Evolutionary conservation across 2,113 vertebrate species (phyloP).

Genomic region (Trichechus manatus): DNA sequence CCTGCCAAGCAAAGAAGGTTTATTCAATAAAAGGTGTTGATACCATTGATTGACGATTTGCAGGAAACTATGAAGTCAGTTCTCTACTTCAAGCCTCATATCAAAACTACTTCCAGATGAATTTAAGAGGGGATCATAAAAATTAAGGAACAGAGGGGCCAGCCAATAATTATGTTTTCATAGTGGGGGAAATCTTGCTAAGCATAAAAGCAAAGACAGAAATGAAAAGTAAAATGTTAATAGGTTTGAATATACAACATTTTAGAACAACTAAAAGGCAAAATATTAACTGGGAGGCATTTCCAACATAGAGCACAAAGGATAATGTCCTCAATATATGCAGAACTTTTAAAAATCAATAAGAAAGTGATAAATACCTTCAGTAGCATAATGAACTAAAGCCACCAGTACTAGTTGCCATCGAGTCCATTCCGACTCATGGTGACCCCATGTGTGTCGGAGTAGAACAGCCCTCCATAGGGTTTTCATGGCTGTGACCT

Average conservation of each 20-base stretch:
- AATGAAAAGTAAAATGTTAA: background rate
- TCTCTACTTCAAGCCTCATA: background rate
- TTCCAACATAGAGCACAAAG: background rate
- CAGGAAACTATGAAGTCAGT: conserved; percentile 13
- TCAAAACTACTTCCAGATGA: conserved; percentile 22
- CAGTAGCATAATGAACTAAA: conserved; percentile 27
- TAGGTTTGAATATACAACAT: conserved; percentile 21
- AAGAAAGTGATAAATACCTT: conserved; percentile 19
- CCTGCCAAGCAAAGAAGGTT: background rate
- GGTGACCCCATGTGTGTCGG: background rate
- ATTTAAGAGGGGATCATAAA: background rate
- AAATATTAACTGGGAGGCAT: background rate
- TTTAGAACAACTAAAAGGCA: background rate
- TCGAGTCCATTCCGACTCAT: background rate
- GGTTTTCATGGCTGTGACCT: background rate
- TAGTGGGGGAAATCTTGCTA: background rate
- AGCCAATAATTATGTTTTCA: background rate
- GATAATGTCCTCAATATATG: background rate
- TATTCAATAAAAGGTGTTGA: conserved; percentile 49
- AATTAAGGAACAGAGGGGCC: background rate
- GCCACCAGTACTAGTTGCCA: background rate
- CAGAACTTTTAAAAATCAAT: conserved; percentile 9
- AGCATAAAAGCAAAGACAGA: conserved; percentile 26
- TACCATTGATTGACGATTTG: background rate
- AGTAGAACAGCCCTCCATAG: background rate